Conservation (phyloP, 2,888 invertebrate genomes). For the Archips crataeganus region DNA sequence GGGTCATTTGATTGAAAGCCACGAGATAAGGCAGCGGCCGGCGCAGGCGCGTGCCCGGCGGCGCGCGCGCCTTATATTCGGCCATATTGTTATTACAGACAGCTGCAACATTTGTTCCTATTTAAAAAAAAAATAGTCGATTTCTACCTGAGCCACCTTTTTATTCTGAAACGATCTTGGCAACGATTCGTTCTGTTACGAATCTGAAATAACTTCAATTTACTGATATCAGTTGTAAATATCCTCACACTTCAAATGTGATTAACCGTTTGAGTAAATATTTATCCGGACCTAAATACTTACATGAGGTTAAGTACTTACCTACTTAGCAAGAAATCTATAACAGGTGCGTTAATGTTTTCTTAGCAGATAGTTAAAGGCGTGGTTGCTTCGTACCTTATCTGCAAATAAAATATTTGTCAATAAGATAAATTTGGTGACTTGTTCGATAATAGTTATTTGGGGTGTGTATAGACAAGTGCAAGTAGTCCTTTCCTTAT, state of each 20-base stretch:
- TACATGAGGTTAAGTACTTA: conserved; percentile 11
- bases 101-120: conserved; percentile 70
- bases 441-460: not conserved
- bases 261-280: conserved; percentile 22
- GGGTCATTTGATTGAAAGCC: conserved; percentile 51
- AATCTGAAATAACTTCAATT: conserved; percentile 5
- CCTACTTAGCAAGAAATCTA: not conserved
- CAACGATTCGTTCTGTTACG: conserved; percentile 6
- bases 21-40: conserved; percentile 51
- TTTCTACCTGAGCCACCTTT: conserved; percentile 64
- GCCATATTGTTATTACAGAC: conserved; percentile 67
- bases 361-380: conserved; percentile 3
- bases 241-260: conserved; percentile 17
- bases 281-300: conserved; percentile 12
- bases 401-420: conserved; percentile 2
- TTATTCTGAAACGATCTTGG: conserved; percentile 55
- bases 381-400: conserved; percentile 4
- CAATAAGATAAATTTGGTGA: not conserved
- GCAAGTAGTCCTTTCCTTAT: not conserved
- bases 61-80: conserved; percentile 61
- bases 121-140: conserved; percentile 56
- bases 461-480: not conserved
- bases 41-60: conserved; percentile 57
- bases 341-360: conserved; percentile 1
- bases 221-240: not conserved